phyloP scores from a whole-genome alignment of 2,797 vertebrate genomes.

The Atherinosoma microstoma region DNA sequence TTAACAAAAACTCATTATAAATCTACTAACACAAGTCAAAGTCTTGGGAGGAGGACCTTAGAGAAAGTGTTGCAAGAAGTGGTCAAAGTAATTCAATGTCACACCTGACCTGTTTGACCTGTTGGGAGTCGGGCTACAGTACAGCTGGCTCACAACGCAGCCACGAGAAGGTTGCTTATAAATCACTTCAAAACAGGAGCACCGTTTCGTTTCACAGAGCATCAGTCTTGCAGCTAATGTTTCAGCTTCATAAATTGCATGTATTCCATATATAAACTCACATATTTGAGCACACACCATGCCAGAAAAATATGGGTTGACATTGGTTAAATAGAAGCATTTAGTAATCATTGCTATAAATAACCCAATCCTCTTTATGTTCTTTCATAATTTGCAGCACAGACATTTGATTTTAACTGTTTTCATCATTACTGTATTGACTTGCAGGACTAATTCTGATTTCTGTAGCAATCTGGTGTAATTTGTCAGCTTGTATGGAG shows the following conservation, averaged over 20 bases:
- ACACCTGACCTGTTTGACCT: neutral
- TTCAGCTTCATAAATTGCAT: neutral
- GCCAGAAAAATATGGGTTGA: neutral
- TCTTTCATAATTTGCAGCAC: neutral
- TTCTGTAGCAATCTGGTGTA: neutral
- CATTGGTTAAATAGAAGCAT: neutral
- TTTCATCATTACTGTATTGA: neutral
- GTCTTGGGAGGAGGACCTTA: neutral
- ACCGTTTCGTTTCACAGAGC: slow-evolving; percentile 34
- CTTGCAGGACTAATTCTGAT: neutral
- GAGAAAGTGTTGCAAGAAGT: slow-evolving; percentile 3
- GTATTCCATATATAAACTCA: neutral
- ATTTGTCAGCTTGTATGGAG: neutral
- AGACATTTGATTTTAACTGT: neutral
- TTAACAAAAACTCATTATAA: neutral
- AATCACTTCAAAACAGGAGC: slow-evolving; percentile 11
- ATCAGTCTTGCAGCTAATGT: neutral
- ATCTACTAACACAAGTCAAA: slow-evolving; percentile 13
- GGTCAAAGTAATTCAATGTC: slow-evolving; percentile 23
- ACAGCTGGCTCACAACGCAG: neutral
- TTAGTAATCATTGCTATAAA: slow-evolving; percentile 18
- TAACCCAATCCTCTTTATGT: slow-evolving; percentile 4
- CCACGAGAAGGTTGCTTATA: neutral
- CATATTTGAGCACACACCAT: neutral
- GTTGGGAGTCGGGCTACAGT: slow-evolving; percentile 17